Evolutionary conservation across 2,797 vertebrate genomes (phyloP).

Genomic region (Fistularia tabacaria): DNA sequence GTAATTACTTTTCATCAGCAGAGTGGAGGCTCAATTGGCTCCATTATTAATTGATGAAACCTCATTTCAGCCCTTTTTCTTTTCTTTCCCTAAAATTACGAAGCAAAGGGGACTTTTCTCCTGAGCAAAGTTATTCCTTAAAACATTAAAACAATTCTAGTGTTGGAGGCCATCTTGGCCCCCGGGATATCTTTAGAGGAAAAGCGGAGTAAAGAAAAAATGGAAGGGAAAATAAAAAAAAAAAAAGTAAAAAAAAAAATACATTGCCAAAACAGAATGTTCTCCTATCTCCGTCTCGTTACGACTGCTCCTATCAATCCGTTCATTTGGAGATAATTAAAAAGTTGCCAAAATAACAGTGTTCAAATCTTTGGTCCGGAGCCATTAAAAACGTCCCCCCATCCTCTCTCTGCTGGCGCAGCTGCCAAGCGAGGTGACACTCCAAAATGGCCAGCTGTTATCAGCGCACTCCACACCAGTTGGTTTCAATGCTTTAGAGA

Average conservation of each 20-base stretch:
- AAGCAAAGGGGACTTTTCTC: conserved; percentile 33
- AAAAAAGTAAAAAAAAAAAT: conserved; percentile 22
- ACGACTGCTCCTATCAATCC: conserved; percentile 54
- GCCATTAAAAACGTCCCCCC: conserved; percentile 52
- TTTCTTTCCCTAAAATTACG: conserved; percentile 8
- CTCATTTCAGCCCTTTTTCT: conserved; percentile 5
- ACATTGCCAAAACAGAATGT: conserved; percentile 34
- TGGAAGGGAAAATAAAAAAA: too few species aligned
- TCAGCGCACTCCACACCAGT: conserved; percentile 77
- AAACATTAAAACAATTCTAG: conserved; percentile 44
- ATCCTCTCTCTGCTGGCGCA: conserved; percentile 38
- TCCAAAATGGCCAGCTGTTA: conserved; percentile 76
- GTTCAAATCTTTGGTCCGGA: conserved; percentile 59
- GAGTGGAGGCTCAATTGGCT: not conserved
- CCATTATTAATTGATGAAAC: not conserved
- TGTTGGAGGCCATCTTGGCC: conserved; percentile 43
- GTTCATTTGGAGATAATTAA: conserved; percentile 74
- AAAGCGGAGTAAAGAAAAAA: too few species aligned
- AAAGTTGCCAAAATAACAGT: conserved; percentile 69
- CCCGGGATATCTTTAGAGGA: too few species aligned
- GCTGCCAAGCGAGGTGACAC: conserved; percentile 70
- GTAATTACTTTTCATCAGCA: not conserved
- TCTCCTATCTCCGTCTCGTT: conserved; percentile 39
- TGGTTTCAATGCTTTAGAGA: conserved; percentile 73
- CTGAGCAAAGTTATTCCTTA: conserved; percentile 37